These are phyloP conservation scores for Siniperca scherzeri DNA, from an alignment of 2,797 vertebrate species.

Conservation along the genomic window DNA sequence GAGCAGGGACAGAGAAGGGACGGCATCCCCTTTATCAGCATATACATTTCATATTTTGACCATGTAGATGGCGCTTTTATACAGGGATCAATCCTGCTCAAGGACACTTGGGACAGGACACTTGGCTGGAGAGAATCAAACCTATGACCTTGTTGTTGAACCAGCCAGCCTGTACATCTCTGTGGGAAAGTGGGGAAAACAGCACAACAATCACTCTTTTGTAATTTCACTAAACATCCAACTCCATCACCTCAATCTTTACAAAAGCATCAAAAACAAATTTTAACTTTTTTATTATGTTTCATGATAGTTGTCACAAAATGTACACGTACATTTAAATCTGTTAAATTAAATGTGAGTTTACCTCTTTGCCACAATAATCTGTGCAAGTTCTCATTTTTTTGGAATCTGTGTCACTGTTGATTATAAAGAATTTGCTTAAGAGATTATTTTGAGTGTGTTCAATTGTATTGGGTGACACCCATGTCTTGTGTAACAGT, in stretches of 20 bases:
- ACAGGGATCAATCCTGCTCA: slow-evolving; percentile 34
- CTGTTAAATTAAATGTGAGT: slow-evolving; percentile 67
- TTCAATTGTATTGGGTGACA: slow-evolving; percentile 28
- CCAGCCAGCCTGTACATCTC: not conserved
- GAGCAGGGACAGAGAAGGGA: slow-evolving; percentile 23
- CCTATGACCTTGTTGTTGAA: slow-evolving; percentile 1
- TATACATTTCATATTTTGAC: slow-evolving; percentile 17
- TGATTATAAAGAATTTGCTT: slow-evolving; percentile 33
- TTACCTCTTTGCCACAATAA: slow-evolving; percentile 63
- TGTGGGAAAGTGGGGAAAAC: not conserved
- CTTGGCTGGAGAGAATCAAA: slow-evolving; percentile 13
- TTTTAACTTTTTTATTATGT: slow-evolving; percentile 62
- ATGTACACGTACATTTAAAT: slow-evolving; percentile 70
- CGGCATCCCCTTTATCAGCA: slow-evolving; percentile 5
- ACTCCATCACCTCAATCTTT: not conserved
- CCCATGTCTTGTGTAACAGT: slow-evolving; percentile 11
- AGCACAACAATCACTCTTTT: slow-evolving; percentile 19
- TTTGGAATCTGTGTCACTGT: slow-evolving; percentile 19
- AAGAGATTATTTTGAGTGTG: not conserved
- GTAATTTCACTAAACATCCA: slow-evolving; percentile 28
- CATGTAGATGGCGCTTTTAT: slow-evolving; percentile 16
- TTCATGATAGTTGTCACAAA: slow-evolving; percentile 62
- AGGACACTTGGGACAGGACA: slow-evolving; percentile 10
- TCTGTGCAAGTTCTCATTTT: slow-evolving; percentile 26
- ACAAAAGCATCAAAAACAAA: slow-evolving; percentile 54